Evolutionary conservation across 1,140 invertebrate species (phyloP), one percentile per base, ranked within the genome.

Genomic region (Elymnias hypermnestra): DNA sequence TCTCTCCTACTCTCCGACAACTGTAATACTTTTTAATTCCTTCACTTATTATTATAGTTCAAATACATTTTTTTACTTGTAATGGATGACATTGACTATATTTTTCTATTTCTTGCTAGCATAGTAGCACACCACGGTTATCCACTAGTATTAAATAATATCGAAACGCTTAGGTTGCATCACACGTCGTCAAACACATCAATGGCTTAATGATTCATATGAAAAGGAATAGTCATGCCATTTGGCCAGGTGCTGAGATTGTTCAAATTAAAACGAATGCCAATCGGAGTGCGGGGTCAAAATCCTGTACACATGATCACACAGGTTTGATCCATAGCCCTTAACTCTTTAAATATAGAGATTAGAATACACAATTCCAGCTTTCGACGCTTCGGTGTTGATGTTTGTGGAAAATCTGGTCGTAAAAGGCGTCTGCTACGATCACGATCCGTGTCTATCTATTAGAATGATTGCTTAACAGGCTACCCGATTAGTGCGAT

Each of bases 391-490:
- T 42, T 7, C 19, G 29, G 29, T 28, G 29, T 43, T 22, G 38
- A 49, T 15, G 29, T 43, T 43, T 43, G 40, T 43, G 37, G 51
- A 57, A 44, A 42, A 42, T 45, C 42, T 43, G 21, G 21, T 43
- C 52, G 47, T 58, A 58, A 49, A 59, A 51, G 42, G 54, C 55
- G 40, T 53, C 26, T 22, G 26, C 39, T 47, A 35, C 17, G 43
- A 55, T 67, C 61, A 62, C 65, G 57, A 47, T 36, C 19, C 15
- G 46, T 36, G 19, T 49, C 31, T 41, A 40, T 67, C 58, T 57
- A 65, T 68, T 63, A 29, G 26, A 12, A 12, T 29, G 54, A 72
- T 70, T 67, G 65, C 33, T 25, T 52, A 55, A 53, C 50, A 56
- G 43, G 53, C 55, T 44, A 49, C 39, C 39, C 48, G 49, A 41